Base-by-base conservation (phyloP, 2,888 invertebrate species). In the Melangyna quadrimaculata region DNA sequence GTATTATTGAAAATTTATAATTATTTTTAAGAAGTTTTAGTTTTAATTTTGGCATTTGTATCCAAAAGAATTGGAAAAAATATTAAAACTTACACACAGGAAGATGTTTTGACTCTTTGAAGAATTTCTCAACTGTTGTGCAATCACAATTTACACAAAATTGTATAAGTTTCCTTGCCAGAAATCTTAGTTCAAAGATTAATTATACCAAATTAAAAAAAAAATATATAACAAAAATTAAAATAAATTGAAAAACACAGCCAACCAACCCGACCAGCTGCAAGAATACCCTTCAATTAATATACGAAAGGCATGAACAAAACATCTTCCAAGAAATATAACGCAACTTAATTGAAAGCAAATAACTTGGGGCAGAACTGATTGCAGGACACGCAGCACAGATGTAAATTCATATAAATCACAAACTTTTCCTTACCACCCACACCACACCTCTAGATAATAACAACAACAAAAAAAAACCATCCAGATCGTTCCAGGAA, bases 381-480 rank as follows among this genome's bases (percentile, higher is more conserved):
- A 81, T 86, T 86, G 77, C 81, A 72, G 73, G 70, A 78, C 77
- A 86, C 81, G 81, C 77, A 78, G 55, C 77, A 78, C 77, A 81
- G 75, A 86, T 86, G 81, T 77, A 81, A 86, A 86, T 78, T 86
- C 63, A 81, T 81, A 86, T 86, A 81, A 86, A 86, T 86, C 86
- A 81, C 27, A 72, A 86, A 81, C 69, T 86, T 86, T 80, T 43
- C 2, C 8, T 8, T 1, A 55, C 22, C 70, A 65, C 65, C 57
- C 53, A 45, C 53, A 59, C 57, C 53, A 45, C 53, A 59, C 14
- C 48, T 19, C 22, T 7, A 17, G n/a, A 59, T 35, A 51, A 24
- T 9, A 19, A 19, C n/a, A n/a, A n/a, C n/a, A n/a, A n/a, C n/a
- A 10, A 19, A 17, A 55, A 29, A 51, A 40, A 55, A 35, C 69